Evolutionary conservation across 30 jellyfish, hydroid and myxozoan genomes (phyloP), one percentile per base, ranked within the genome.

Genomic region (Aurelia aurita): DNA sequence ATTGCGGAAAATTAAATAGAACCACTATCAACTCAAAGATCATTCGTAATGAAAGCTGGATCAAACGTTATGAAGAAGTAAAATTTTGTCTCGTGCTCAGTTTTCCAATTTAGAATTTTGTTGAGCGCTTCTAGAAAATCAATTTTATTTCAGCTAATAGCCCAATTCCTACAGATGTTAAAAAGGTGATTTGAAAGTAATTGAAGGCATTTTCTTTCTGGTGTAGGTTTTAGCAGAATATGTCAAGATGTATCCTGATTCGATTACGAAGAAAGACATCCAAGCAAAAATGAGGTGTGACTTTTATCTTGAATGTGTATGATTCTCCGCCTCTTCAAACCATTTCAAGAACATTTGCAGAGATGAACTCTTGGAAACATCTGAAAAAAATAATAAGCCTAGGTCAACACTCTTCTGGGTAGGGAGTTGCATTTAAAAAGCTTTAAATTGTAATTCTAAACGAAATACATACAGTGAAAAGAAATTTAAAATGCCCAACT

Each of bases 261-360:
- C 71, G 32, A 27, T 76, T 57, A 51, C 85, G 20, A 85, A 68
- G 54, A 29, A 64, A 26, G 28, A 63, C 1, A 28, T 85, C 18
- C 79, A 64, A 67, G 84, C 64, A 18, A 85, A 85, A 58, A 68
- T 85, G 74, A 64, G 95, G 95, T 85, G 73, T 22, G 95, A 28
- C 12, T n/a, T 9, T 19, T 23, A 11, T 19, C 27, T 28, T 16
- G 0, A n/a, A 16, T 54, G 11, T 46, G 0, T 3, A 39, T 2
- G 1, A 7, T 39, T 32, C 32, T 29, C n/a, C n/a, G 12, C 9
- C 31, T 3, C 1, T 49, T 19, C 0, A 16, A 58, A 23, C 26
- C 13, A 10, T 16, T 31, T 0, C 35, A 12, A 2, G 61, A 69
- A 69, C 28, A 8, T 18, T 67, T 28, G 9, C 3, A 2, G 9